Evolutionary conservation across 2,888 invertebrate species (phyloP).

Genomic region (Pyrrhia umbra): DNA sequence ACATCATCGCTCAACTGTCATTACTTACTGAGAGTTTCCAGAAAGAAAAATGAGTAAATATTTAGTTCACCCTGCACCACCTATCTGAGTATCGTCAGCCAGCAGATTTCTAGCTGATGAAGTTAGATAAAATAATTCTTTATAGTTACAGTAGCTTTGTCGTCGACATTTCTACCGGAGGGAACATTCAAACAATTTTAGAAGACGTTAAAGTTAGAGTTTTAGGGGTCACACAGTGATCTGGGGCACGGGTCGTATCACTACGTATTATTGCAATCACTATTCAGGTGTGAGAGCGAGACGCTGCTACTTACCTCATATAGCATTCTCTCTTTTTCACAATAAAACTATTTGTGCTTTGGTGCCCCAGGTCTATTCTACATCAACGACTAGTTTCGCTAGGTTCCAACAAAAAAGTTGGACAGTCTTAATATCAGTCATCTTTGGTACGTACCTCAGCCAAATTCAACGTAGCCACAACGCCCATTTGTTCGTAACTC

Average conservation of each 20-base stretch:
- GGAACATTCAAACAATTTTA: neutral
- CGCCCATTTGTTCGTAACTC: conserved; percentile 96
- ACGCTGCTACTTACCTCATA: no score
- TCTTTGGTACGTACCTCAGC: conserved; percentile 92
- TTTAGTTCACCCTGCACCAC: neutral
- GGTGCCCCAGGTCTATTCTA: no score
- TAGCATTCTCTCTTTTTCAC: no score
- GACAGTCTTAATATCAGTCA: no score
- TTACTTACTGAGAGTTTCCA: neutral
- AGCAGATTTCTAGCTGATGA: neutral
- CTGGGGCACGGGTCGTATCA: no score
- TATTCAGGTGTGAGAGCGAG: no score
- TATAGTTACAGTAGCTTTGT: neutral
- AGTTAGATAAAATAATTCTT: neutral
- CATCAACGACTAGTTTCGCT: no score
- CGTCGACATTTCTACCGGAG: neutral
- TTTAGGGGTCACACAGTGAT: no score
- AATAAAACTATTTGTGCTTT: no score
- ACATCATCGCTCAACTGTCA: neutral
- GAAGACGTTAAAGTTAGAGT: neutral
- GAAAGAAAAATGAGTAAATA: neutral
- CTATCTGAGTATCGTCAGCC: neutral
- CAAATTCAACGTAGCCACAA: conserved; percentile 97
- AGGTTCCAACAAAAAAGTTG: no score
- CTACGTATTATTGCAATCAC: neutral